phyloP scores from a whole-genome alignment of 2,797 vertebrate genomes.

The Alectoris magna region DNA sequence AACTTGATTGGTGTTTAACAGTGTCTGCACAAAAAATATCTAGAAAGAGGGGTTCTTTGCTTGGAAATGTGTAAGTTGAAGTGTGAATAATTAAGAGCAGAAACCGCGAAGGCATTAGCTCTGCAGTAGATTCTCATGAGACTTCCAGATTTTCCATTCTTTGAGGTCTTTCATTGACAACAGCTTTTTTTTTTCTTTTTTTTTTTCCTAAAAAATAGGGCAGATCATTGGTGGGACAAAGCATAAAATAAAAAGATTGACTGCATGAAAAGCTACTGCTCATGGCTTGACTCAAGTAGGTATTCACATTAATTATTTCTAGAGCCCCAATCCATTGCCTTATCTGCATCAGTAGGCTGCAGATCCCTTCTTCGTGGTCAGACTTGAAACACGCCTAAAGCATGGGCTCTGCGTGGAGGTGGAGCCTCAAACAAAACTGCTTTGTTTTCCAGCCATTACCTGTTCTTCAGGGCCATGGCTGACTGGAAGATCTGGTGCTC shows the following conservation, averaged over 20 bases:
- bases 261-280: neutral
- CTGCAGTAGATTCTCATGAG: neutral
- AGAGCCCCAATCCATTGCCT: too few relatives aligned
- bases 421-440: neutral
- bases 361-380: neutral
- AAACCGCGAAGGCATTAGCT: neutral
- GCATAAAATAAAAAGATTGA: neutral
- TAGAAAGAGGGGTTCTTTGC: neutral
- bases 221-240: neutral
- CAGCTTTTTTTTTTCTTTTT: neutral
- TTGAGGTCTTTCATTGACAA: neutral
- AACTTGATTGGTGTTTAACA: neutral
- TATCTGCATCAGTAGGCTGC: fast-evolving
- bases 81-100: neutral
- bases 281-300: neutral
- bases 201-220: neutral
- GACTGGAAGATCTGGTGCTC: neutral
- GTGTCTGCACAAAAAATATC: neutral
- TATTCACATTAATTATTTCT: neutral
- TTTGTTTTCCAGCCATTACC: neutral
- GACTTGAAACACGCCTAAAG: neutral
- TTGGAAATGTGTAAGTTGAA: constrained; percentile 2
- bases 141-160: neutral
- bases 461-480: neutral
- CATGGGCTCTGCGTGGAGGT: neutral